Evolutionary conservation across 2,888 invertebrate genomes (phyloP).

Genomic region (Xylocampa areola): DNA sequence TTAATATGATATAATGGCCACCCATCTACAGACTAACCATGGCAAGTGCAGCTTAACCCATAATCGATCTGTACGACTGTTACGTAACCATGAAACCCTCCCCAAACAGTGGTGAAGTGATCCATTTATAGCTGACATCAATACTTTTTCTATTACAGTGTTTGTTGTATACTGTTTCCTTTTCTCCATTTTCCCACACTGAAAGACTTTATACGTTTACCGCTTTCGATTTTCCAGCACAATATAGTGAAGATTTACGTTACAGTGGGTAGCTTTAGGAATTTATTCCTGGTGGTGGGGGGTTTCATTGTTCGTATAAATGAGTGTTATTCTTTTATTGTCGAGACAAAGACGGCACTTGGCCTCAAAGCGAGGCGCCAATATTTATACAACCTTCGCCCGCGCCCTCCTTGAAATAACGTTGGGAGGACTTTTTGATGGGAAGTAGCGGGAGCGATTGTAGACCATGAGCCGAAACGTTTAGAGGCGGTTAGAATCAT

Average conservation of each 20-base stretch:
- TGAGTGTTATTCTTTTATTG: constrained; percentile 89
- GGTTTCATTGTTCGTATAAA: constrained; percentile 83
- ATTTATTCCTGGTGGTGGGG: constrained; percentile 59
- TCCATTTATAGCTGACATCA: not conserved
- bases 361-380: constrained; percentile 83
- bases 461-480: too few relatives aligned
- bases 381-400: constrained; percentile 86
- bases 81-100: not conserved
- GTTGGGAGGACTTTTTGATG: constrained; percentile 42
- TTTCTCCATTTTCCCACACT: constrained; percentile 15
- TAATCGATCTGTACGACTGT: too few relatives aligned
- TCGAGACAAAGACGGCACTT: constrained; percentile 86
- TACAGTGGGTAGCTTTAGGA: constrained; percentile 55
- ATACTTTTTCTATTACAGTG: constrained; percentile 4
- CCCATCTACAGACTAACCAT: too few relatives aligned
- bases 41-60: too few relatives aligned
- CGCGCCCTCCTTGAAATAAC: constrained; percentile 67
- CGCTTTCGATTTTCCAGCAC: constrained; percentile 54
- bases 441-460: constrained; percentile 46
- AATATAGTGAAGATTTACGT: constrained; percentile 59
- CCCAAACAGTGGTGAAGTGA: not conserved
- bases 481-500: too few relatives aligned
- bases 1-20: too few relatives aligned
- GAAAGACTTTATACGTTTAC: constrained; percentile 44
- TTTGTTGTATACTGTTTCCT: constrained; percentile 9